Conservation (phyloP, 2,113 vertebrate species). For the Cyphomyrus discorhynchus region DNA sequence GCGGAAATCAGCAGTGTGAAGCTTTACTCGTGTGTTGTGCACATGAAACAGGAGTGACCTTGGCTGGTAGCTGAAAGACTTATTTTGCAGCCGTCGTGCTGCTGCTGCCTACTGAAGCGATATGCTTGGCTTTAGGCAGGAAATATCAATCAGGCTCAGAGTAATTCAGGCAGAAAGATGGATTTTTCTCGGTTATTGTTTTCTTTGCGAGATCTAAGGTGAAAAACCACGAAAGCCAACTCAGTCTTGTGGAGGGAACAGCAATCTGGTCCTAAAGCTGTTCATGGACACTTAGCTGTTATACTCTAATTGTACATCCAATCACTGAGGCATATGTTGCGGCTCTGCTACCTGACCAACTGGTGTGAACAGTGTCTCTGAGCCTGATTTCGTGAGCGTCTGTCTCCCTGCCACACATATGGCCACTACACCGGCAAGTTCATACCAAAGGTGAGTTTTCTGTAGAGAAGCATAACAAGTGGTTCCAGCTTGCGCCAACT, state of each 20-base stretch:
- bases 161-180: neutral
- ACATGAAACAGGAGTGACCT: neutral
- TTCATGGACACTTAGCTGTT: neutral
- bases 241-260: neutral
- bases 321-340: neutral
- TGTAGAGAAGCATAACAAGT: neutral
- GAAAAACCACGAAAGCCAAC: neutral
- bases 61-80: neutral
- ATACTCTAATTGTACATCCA: neutral
- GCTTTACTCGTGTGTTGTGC: neutral
- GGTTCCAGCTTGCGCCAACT: constrained; percentile 33
- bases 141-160: neutral
- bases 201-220: neutral
- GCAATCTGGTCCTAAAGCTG: neutral
- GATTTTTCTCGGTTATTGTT: neutral
- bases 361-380: neutral
- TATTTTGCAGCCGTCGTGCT: neutral
- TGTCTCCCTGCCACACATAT: neutral
- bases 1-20: neutral
- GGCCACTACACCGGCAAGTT: neutral
- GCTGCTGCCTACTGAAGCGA: neutral
- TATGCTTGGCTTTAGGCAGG: neutral
- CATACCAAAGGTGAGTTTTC: neutral
- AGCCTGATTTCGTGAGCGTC: neutral
- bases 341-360: neutral